A percentile compares a stretch with the other conserved stretches of the same genome.
Evolutionary conservation across 2,888 invertebrate species (phyloP).

Genomic region (Alloscopus bannaensis): DNA sequence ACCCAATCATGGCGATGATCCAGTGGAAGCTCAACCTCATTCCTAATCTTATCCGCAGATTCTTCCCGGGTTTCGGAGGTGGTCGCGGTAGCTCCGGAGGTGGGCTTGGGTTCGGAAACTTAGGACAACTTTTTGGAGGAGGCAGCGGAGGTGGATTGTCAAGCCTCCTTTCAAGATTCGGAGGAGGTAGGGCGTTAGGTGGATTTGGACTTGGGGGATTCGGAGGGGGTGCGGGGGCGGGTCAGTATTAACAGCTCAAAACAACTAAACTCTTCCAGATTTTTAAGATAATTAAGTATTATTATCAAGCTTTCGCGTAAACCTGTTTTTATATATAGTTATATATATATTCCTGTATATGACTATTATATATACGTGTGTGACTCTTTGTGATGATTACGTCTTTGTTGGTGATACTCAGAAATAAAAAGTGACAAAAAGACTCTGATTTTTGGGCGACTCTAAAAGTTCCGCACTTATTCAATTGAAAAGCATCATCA

Average conservation of each 20-base stretch:
- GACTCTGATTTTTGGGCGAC: no score
- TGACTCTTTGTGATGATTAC: no score
- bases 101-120: slow-evolving; percentile 13
- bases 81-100: slow-evolving; percentile 41
- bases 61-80: slow-evolving; percentile 55
- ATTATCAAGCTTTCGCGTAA: no score
- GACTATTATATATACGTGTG: no score
- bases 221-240: slow-evolving; percentile 35
- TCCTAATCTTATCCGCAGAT: slow-evolving; percentile 58
- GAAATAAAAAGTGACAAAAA: no score
- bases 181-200: neutral
- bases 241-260: slow-evolving; percentile 1
- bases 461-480: no score
- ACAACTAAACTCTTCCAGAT: no score
- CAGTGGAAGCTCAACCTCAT: slow-evolving; percentile 65
- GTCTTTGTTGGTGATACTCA: no score
- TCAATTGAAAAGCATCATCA: no score
- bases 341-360: no score
- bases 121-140: slow-evolving; percentile 7
- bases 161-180: slow-evolving; percentile 26
- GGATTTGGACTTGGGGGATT: slow-evolving; percentile 27
- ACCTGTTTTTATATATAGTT: no score
- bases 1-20: slow-evolving; percentile 54
- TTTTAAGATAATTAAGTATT: no score
- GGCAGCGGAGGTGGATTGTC: slow-evolving; percentile 25